Base-by-base conservation (phyloP, 2,797 vertebrate genomes). In the Schizopygopsis malacanthus region DNA sequence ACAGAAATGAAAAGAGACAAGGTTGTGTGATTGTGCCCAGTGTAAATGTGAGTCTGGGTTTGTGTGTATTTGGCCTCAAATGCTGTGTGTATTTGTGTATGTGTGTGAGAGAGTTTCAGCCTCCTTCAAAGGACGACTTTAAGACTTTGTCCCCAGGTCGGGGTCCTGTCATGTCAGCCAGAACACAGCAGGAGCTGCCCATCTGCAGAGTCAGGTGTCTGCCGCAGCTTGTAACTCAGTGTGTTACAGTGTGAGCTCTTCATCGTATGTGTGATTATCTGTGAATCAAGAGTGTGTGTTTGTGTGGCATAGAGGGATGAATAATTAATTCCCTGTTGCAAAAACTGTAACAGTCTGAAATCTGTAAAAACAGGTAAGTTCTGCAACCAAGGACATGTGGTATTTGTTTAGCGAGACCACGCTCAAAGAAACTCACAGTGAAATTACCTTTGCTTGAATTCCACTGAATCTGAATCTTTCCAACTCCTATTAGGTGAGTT, bases 401-500 rank as follows among this genome's bases (percentile, higher is more conserved):
- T 16, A 45, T 63, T 37, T 76, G 33, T 77, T 76, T 39, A 90
- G 81, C 75, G 89, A 84, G 82, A 25, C 33, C 18, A 69, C 9
- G 11, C 28, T 70, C 45, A 39, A 54, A 43, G 39, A 63, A 61
- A 61, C 33, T 80, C 10, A 28, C n/a, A 28, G 41, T 65, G 15
- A 67, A 65, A 25, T 33, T 6, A 80, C 43, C 25, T 45, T 15
- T 1, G n/a, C 39, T 63, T 28, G 15, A n/a, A 11, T 45, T 69
- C 20, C 63, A 52, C 18, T 50, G 6, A 81, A 50, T 69, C 63
- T 52, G 8, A 81, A 52, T 67, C 43, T 59, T 10, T 50, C 25
- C 50, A 20, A 50, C 37, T 54, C 28, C 47, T 39, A 28, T 56
- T 92, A 99, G 97, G 95, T 94, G 90, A 95, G 95, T 95, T 96